Conservation (phyloP, 2,888 invertebrate genomes). For the Xestia c-nigrum region DNA sequence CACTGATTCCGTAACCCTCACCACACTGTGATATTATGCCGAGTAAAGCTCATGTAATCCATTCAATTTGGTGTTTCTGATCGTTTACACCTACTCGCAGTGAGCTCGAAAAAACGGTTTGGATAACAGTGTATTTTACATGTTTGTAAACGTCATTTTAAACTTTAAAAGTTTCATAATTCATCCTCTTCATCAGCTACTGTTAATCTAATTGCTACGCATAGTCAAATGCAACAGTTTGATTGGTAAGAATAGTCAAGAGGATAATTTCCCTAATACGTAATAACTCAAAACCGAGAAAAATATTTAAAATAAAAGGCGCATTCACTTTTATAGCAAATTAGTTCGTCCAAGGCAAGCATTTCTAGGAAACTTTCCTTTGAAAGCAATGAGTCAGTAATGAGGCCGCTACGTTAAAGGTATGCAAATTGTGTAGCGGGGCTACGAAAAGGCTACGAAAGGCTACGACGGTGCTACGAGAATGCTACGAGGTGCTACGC, state of each 20-base stretch:
- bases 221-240: not conserved
- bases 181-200: not conserved
- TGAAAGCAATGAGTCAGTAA: slow-evolving; percentile 30
- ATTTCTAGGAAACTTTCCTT: slow-evolving; percentile 10
- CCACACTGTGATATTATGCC: not conserved
- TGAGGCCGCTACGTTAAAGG: slow-evolving; percentile 26
- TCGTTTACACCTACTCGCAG: not conserved
- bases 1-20: not conserved
- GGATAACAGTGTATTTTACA: not conserved
- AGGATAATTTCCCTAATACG: no score
- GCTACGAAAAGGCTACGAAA: slow-evolving; percentile 27
- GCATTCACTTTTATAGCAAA: slow-evolving; percentile 13
- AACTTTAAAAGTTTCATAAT: not conserved
- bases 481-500: slow-evolving; percentile 35
- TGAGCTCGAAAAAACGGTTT: not conserved
- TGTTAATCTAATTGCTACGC: not conserved
- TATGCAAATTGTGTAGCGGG: slow-evolving; percentile 41
- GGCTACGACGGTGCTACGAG: slow-evolving; percentile 29
- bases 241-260: no score
- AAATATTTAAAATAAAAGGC: not conserved
- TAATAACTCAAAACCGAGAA: not conserved
- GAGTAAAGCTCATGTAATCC: not conserved
- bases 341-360: slow-evolving; percentile 13
- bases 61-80: not conserved
- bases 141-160: not conserved